Conservation (phyloP, 1,140 invertebrate species). For the Hyphantria cunea region DNA sequence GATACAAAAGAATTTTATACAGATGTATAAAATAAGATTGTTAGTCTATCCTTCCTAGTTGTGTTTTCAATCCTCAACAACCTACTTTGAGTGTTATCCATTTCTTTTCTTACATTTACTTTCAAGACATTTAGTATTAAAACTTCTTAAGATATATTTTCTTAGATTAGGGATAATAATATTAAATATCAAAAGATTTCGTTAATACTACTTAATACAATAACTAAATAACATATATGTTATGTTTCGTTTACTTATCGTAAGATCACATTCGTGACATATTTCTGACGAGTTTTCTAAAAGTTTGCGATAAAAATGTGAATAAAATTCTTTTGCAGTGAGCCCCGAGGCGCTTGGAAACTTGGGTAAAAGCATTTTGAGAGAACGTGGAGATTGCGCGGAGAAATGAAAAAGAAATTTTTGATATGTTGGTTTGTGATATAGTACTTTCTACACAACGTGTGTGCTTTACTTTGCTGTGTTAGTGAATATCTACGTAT, state of each 20-base stretch:
- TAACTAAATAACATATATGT: neutral
- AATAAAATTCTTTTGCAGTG: conserved; percentile 1
- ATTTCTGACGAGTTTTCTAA: conserved; percentile 8
- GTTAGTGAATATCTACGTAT: too few relatives aligned
- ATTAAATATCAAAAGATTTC: conserved; percentile 14
- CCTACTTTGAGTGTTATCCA: too few relatives aligned
- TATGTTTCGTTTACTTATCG: conserved; percentile 30
- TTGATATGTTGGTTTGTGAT: neutral
- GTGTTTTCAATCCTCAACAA: too few relatives aligned
- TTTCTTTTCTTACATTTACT: too few relatives aligned
- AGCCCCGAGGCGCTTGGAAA: conserved; percentile 14
- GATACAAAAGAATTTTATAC: too few relatives aligned
- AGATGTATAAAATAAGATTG: too few relatives aligned
- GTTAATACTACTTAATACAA: too few relatives aligned
- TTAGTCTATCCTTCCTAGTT: too few relatives aligned
- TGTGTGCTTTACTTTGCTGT: too few relatives aligned
- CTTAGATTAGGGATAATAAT: too few relatives aligned
- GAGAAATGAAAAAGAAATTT: conserved; percentile 6
- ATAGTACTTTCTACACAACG: neutral
- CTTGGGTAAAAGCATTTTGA: conserved; percentile 23
- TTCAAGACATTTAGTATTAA: too few relatives aligned
- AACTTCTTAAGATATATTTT: too few relatives aligned
- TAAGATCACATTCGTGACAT: conserved; percentile 32
- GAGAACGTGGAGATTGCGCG: conserved; percentile 12
- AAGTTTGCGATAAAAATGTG: conserved; percentile 19